phyloP scores from a whole-genome alignment of 2,113 vertebrate genomes.

The Turdus rufiventris region DNA sequence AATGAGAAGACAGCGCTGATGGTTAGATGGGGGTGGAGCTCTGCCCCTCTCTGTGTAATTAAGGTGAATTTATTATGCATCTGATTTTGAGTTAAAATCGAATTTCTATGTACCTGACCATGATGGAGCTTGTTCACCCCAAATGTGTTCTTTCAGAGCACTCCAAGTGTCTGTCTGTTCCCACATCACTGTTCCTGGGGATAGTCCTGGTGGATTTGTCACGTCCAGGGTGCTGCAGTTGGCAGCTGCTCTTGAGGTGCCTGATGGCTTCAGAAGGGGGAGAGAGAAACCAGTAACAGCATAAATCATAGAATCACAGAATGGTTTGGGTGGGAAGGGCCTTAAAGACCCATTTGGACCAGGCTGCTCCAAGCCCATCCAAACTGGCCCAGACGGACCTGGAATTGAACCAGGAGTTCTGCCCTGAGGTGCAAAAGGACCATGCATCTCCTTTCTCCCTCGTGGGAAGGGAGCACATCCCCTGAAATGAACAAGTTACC shows the following conservation, averaged over 20 bases:
- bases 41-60: neutral
- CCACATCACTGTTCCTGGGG: neutral
- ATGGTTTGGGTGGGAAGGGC: neutral
- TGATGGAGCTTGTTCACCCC: neutral
- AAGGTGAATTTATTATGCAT: neutral
- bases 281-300: rapidly evolving
- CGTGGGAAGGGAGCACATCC: neutral
- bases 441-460: neutral
- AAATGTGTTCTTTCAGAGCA: neutral
- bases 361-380: neutral
- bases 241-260: neutral
- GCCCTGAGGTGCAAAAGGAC: neutral
- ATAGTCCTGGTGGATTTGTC: neutral
- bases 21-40: neutral
- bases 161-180: neutral
- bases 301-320: neutral
- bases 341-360: neutral
- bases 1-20: neutral
- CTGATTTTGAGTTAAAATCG: neutral
- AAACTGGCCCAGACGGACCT: neutral
- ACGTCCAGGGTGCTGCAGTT: neutral
- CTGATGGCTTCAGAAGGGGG: neutral
- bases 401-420: neutral
- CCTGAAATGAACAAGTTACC: neutral
- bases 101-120: neutral